Conservation (phyloP, 2,797 vertebrate species). For the Cyprinella venusta region DNA sequence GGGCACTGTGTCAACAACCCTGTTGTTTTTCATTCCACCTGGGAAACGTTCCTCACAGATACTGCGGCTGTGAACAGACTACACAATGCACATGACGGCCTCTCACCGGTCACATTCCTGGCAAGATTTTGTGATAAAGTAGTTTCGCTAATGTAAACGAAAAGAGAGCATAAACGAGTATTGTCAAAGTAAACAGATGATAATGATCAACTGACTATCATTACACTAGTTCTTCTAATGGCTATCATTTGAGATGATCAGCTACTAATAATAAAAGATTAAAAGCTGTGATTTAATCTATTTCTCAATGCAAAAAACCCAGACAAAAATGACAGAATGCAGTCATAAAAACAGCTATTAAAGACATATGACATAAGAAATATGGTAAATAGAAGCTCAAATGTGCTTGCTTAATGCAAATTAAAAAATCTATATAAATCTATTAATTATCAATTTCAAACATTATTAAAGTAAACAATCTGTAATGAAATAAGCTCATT, state of each 20-base stretch:
- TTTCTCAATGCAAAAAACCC: neutral
- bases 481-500: no score
- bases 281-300: neutral
- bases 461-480: no score
- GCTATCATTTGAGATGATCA: neutral
- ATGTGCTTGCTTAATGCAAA: neutral
- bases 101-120: constrained; percentile 18
- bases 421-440: no score
- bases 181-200: neutral
- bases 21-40: constrained; percentile 44
- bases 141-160: neutral
- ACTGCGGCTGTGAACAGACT: constrained; percentile 12
- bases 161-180: neutral
- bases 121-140: neutral
- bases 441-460: no score
- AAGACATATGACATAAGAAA: neutral
- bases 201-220: neutral
- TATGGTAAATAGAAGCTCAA: neutral
- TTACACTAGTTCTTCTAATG: neutral
- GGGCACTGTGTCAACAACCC: constrained; percentile 19
- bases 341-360: neutral
- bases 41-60: constrained; percentile 27
- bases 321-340: neutral
- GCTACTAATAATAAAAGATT: neutral
- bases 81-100: neutral